phyloP scores from a whole-genome alignment of 35 echinoderm and acorn worm species.

The Anneissia japonica region DNA sequence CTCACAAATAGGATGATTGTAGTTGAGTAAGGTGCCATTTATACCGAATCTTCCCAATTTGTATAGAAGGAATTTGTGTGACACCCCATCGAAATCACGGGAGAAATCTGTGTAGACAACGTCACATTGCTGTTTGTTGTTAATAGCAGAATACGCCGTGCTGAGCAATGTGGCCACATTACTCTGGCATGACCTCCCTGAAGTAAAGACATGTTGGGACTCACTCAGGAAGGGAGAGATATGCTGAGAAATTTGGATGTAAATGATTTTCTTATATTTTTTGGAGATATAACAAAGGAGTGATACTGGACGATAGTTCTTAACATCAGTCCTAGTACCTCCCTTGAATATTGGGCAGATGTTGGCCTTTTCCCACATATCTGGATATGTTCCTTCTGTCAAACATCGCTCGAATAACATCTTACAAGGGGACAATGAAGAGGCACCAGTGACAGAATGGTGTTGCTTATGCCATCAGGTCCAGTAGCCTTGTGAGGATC shows the following conservation, averaged over 20 bases:
- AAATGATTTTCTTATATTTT: background rate
- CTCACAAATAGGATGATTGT: background rate
- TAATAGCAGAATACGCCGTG: background rate
- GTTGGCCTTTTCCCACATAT: background rate
- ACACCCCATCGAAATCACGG: background rate
- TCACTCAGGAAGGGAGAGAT: background rate
- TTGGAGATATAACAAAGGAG: background rate
- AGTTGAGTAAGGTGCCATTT: background rate
- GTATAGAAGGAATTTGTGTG: background rate
- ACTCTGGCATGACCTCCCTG: background rate
- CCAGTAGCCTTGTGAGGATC: background rate
- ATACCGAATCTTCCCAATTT: background rate
- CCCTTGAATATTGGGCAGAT: background rate
- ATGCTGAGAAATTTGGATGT: background rate
- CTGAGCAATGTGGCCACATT: background rate
- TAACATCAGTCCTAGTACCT: background rate
- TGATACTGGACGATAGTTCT: background rate
- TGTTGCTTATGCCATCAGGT: background rate
- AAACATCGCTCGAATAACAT: background rate
- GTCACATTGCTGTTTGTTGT: background rate
- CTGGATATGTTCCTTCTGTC: background rate
- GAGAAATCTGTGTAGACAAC: background rate
- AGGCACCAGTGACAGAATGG: background rate
- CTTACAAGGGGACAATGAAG: background rate
- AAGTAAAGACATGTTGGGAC: background rate